A percentile compares a stretch with the other conserved stretches of the same genome.
phyloP scores from a whole-genome alignment of 2,113 vertebrate genomes.

The Mola mola region DNA sequence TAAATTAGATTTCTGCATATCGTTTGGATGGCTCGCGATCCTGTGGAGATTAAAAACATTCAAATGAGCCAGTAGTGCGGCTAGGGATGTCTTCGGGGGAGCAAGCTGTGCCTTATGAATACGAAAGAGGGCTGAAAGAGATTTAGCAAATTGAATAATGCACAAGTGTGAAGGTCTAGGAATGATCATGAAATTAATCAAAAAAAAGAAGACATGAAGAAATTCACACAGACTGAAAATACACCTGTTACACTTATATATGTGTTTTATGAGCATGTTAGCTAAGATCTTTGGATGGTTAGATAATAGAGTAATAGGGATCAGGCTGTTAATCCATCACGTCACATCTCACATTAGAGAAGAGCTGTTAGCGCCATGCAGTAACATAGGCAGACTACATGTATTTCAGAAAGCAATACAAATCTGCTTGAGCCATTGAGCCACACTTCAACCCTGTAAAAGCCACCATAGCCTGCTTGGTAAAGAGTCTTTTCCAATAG shows the following conservation, averaged over 20 bases:
- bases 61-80: slow-evolving; percentile 59
- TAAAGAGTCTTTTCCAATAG: slow-evolving; percentile 48
- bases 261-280: slow-evolving; percentile 13
- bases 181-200: slow-evolving; percentile 18
- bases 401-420: slow-evolving; percentile 41
- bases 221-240: background rate
- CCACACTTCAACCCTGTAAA: slow-evolving; percentile 58
- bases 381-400: slow-evolving; percentile 27
- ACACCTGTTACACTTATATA: slow-evolving; percentile 1
- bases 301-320: slow-evolving; percentile 6
- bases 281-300: slow-evolving; percentile 6
- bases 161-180: slow-evolving; percentile 23
- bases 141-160: slow-evolving; percentile 58
- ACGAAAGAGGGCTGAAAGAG: slow-evolving; percentile 42
- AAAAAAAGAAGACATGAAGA: slow-evolving; percentile 6
- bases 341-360: slow-evolving; percentile 25
- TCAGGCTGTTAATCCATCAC: slow-evolving; percentile 8
- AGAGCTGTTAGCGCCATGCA: background rate
- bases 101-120: slow-evolving; percentile 58
- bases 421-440: slow-evolving; percentile 63
- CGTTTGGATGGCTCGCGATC: slow-evolving; percentile 63
- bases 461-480: slow-evolving; percentile 57
- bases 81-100: slow-evolving; percentile 48
- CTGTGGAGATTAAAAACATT: slow-evolving; percentile 73
- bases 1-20: slow-evolving; percentile 68